Evolutionary conservation across 37 sponge, comb jelly and placozoan genomes (phyloP), one percentile per base, ranked within the genome.

Genomic region (Hexactinellida sp.): DNA sequence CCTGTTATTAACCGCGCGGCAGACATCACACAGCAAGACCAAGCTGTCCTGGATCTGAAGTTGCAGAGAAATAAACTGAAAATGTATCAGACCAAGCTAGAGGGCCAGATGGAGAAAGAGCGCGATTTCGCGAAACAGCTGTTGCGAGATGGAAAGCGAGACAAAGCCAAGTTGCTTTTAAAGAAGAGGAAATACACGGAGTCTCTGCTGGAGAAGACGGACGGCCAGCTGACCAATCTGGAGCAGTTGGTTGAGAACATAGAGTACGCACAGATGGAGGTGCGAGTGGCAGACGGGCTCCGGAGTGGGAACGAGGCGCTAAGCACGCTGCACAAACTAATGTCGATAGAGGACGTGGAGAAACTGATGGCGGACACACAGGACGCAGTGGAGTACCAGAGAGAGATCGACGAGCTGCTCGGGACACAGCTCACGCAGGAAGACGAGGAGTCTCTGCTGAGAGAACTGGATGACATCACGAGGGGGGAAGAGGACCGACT

Each of bases 321-420:
- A 47, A 88, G 93, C 38, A 85, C 71, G 47, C 88, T 98, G 88
- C 95, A 98, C 85, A 89, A 95, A 91, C 90, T 98, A 54, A 93
- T 95, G 93, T 98, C 99, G 13, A 55, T 98, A 3, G 99, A 98
- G 38, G 94, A 95, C 88, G 99, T 98, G 35, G 99, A 98, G 83
- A 87, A 86, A 84, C 90, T 98, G 47, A 93, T 98, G 94, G 94
- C 87, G 0, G 96, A 98, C 38, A 98, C 99, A 34, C 88, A 94
- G 37, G 99, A 98, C 0, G 94, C 99, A 38, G 87, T 98, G 19
- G 95, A 93, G 39, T 98, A 98, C 84, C 99, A 98, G 85, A 91
- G 89, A 83, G 98, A 96, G 92, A 96, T 96, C 84, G 96, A 96
- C 86, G 92, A 92, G 86, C 86, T 96, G 3, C 88, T 96, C 36